phyloP scores from a whole-genome alignment of 2,113 vertebrate genomes.

The Aspidoscelis tigris region DNA sequence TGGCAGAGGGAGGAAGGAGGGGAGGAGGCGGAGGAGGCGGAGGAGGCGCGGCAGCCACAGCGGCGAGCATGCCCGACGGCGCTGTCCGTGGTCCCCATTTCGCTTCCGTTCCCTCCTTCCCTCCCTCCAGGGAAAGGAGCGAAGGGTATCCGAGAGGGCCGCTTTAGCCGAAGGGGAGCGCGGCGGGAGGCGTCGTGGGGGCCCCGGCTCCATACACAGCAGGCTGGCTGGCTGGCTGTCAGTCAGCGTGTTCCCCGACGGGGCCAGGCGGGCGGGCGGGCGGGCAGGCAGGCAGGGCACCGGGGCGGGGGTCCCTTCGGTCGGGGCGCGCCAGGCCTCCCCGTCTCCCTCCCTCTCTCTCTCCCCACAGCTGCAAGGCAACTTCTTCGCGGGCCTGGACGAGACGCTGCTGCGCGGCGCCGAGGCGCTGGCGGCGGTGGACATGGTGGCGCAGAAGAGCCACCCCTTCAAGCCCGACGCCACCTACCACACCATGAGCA shows the following conservation, averaged over 20 bases:
- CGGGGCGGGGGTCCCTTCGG: not conserved
- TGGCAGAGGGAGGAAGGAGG: not conserved
- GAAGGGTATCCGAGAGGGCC: no score
- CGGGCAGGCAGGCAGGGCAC: not conserved
- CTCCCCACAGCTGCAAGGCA: constrained; percentile 84
- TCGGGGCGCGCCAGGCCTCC: no score
- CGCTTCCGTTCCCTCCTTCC: not conserved
- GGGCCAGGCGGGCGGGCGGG: not conserved
- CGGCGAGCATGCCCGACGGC: not conserved
- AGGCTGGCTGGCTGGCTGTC: no score
- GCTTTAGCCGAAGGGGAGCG: no score
- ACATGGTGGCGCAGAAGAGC: constrained; percentile 89
- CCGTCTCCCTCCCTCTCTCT: rapidly evolving
- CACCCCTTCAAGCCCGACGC: constrained; percentile 95
- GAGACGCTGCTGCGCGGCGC: constrained; percentile 90
- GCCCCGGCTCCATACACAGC: no score
- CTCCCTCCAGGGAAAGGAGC: no score
- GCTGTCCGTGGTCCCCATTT: not conserved
- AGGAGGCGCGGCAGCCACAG: no score
- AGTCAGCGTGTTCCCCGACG: not conserved
- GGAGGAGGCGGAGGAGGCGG: no score
- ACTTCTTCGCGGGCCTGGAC: constrained; percentile 93
- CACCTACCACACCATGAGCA: constrained; percentile 95
- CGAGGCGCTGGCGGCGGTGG: constrained; percentile 92
- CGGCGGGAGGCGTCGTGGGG: no score